phyloP scores from a whole-genome alignment of 92 coral and sea anemone species.

The Phenganax subtilis region DNA sequence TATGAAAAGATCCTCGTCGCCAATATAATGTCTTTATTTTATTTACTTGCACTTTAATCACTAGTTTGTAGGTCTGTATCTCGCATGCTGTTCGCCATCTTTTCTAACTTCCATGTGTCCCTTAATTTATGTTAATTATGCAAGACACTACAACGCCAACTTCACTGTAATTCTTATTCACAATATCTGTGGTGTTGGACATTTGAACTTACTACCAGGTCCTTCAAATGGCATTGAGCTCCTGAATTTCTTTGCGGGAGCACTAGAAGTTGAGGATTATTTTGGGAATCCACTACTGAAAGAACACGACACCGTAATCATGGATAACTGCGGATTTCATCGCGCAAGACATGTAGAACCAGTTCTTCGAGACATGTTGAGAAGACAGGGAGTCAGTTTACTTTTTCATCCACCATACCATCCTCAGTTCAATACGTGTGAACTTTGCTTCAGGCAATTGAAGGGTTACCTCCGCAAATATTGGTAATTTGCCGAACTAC shows the following conservation, averaged over 20 bases:
- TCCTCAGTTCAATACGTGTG: constrained; percentile 24
- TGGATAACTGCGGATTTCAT: constrained; percentile 55
- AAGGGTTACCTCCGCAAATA: constrained; percentile 44
- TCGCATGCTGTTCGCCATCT: too few relatives aligned
- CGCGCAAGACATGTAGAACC: constrained; percentile 54
- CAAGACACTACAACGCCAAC: too few relatives aligned
- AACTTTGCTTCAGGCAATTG: constrained; percentile 10
- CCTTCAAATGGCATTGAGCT: constrained; percentile 43
- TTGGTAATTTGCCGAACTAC: too few relatives aligned
- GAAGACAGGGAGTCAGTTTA: constrained; percentile 24
- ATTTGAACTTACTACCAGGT: constrained; percentile 34
- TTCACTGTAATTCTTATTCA: constrained; percentile 41
- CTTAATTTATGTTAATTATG: too few relatives aligned
- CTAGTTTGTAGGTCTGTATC: too few relatives aligned
- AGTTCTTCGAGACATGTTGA: constrained; percentile 41
- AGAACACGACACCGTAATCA: constrained; percentile 42
- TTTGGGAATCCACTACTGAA: constrained; percentile 47
- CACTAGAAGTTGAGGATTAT: constrained; percentile 31
- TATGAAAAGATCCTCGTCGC: too few relatives aligned
- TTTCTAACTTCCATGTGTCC: too few relatives aligned
- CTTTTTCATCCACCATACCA: constrained; percentile 50
- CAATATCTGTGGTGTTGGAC: constrained; percentile 37
- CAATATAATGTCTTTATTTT: too few relatives aligned
- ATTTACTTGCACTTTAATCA: too few relatives aligned
- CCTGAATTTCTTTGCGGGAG: constrained; percentile 28